These are phyloP conservation scores for Bugulina stolonifera DNA, from an alignment of 2,888 invertebrate species.

Conservation along the genomic window DNA sequence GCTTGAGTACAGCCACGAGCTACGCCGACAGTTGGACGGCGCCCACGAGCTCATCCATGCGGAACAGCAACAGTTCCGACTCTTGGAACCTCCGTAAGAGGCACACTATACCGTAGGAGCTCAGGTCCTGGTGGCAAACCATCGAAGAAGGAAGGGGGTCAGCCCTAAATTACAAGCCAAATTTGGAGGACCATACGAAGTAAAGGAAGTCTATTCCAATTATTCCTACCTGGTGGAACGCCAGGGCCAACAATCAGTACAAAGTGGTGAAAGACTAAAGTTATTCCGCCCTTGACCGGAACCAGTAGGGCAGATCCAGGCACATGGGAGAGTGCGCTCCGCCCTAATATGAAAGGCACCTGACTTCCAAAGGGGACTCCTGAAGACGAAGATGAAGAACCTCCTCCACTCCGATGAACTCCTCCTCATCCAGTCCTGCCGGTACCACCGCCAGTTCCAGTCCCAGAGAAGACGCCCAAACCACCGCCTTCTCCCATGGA, in stretches of 20 bases:
- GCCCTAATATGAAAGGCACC: too few species aligned
- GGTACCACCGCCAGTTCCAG: too few species aligned
- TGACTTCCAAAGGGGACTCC: too few species aligned
- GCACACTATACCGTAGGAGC: not conserved
- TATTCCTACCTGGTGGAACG: not conserved
- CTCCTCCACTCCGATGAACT: too few species aligned
- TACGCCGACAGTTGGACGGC: not conserved
- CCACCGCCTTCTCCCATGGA: too few species aligned
- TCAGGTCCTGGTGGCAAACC: not conserved
- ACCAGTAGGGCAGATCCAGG: not conserved
- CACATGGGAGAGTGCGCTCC: too few species aligned
- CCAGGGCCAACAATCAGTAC: not conserved
- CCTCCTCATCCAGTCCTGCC: too few species aligned
- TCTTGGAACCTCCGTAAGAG: not conserved
- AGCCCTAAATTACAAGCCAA: not conserved
- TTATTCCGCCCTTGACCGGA: not conserved
- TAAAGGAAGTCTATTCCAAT: not conserved
- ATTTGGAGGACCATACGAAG: not conserved
- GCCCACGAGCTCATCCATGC: not conserved
- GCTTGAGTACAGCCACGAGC: not conserved
- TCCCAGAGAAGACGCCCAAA: too few species aligned
- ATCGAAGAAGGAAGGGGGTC: not conserved
- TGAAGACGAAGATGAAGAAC: too few species aligned
- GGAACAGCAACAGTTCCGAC: not conserved
- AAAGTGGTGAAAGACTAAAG: not conserved